A percentile compares a stretch with the other conserved stretches of the same genome.
phyloP scores from a whole-genome alignment of 2,888 invertebrate species.

The Lysandra bellargus region DNA sequence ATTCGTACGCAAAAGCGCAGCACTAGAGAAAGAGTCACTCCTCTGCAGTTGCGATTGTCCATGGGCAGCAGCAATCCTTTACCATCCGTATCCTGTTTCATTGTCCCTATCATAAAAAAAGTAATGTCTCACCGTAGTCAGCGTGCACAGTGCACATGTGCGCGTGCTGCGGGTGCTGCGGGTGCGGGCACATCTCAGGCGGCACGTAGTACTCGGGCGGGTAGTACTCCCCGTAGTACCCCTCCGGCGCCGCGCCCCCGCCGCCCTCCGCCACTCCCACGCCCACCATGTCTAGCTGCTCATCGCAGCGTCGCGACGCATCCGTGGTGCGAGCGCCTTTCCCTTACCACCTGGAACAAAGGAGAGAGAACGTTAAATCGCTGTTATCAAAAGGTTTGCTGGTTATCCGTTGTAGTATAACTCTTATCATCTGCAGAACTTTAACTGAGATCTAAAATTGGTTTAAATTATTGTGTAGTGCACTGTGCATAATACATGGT shows the following conservation, averaged over 20 bases:
- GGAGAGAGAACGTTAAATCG: conserved; percentile 20
- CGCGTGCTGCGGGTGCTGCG: conserved; percentile 82
- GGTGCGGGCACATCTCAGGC: conserved; percentile 82
- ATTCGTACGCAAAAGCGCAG: too few relatives aligned
- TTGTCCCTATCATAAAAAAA: too few relatives aligned
- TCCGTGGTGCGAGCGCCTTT: conserved; percentile 54
- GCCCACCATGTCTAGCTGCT: conserved; percentile 73
- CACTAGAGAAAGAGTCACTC: too few relatives aligned
- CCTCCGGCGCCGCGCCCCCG: conserved; percentile 65
- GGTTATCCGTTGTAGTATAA: neutral
- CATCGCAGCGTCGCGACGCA: conserved; percentile 65
- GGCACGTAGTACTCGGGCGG: conserved; percentile 79
- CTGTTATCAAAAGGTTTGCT: neutral
- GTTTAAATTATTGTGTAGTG: too few relatives aligned
- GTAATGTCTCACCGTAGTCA: conserved; percentile 83
- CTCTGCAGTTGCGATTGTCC: too few relatives aligned
- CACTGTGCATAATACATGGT: too few relatives aligned
- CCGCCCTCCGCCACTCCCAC: conserved; percentile 75
- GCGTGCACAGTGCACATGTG: conserved; percentile 86
- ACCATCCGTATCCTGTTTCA: too few relatives aligned
- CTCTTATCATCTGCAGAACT: neutral
- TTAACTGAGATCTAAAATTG: too few relatives aligned
- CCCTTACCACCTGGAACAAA: conserved; percentile 60
- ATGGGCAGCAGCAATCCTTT: too few relatives aligned
- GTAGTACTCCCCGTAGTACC: conserved; percentile 81